Base-by-base conservation (phyloP, 2,888 invertebrate genomes). In the Meandrusa payeni region DNA sequence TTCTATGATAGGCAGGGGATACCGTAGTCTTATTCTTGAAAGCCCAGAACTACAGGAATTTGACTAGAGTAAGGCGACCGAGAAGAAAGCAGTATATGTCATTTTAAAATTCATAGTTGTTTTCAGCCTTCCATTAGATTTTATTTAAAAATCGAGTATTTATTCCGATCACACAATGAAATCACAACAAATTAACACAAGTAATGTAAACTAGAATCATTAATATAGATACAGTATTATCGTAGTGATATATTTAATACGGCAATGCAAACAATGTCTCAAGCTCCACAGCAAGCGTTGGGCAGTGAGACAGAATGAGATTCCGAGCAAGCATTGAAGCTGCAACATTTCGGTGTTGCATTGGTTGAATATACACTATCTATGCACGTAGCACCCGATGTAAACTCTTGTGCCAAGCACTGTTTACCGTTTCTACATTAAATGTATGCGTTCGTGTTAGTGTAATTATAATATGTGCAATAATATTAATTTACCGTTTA, bases 191-290 rank as follows among this genome's bases (percentile, higher is more conserved):
- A n/a, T n/a, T n/a, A n/a, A n/a, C n/a, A n/a, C 3, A 3, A 17
- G 6, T 31, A 31, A 31, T 31, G 31, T 31, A 31, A 31, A 31
- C 19, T 19, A 31, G 31, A 20, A 15, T 15, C 15, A 15, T 15
- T 15, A 15, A 15, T 15, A 15, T n/a, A n/a, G n/a, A n/a, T 15
- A 15, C 15, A 3, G n/a, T 19, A 32, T 32, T 5, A 10, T 19
- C 5, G 11, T 3, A 32, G 1, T 5, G 6, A 6, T 19, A 38
- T 37, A 27, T 33, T 26, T 33, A 37, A 26, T 55, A 54, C 44
- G 52, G 82, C 80, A 79, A 83, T 85, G 78, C 73, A 57, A 71
- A 59, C 67, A 61, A 69, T 69, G 72, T 69, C 71, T 79, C 80
- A 80, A 69, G 72, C 73, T 72, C 64, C 71, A 68, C 74, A 70